A percentile compares a stretch with the other conserved stretches of the same genome.
Conservation (phyloP, 2,797 vertebrate species). For the Decapterus maruadsi region DNA sequence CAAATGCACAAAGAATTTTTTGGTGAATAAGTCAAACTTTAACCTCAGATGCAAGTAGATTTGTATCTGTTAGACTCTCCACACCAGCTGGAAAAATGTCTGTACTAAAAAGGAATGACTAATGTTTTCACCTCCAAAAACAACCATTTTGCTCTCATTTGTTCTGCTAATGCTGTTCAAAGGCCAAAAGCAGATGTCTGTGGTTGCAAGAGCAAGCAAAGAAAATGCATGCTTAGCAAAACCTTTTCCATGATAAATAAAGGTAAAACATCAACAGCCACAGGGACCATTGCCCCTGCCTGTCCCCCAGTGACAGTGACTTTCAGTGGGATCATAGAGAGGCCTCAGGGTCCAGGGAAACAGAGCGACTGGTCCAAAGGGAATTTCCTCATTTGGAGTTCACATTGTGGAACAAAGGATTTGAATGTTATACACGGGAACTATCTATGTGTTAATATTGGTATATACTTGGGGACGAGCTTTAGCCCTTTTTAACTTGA, state of each 20-base stretch:
- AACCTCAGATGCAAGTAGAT: slow-evolving; percentile 27
- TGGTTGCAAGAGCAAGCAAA: slow-evolving; percentile 49
- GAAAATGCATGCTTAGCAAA: slow-evolving; percentile 58
- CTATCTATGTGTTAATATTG: background rate
- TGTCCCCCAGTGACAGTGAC: slow-evolving; percentile 30
- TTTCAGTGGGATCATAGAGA: slow-evolving; percentile 49
- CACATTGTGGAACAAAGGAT: background rate
- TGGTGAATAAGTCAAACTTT: slow-evolving; percentile 22
- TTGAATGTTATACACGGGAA: background rate
- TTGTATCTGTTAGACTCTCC: slow-evolving; percentile 81
- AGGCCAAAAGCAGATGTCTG: slow-evolving; percentile 53
- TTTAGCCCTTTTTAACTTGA: background rate
- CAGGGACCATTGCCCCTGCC: slow-evolving; percentile 33
- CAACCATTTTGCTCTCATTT: slow-evolving; percentile 72
- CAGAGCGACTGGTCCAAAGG: slow-evolving; percentile 18
- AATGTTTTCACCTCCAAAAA: slow-evolving; percentile 66
- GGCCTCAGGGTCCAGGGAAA: slow-evolving; percentile 17
- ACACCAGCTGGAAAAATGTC: slow-evolving; percentile 60
- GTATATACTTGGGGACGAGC: background rate
- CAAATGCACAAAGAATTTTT: slow-evolving; percentile 8
- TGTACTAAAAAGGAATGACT: slow-evolving; percentile 60
- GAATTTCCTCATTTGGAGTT: slow-evolving; percentile 32
- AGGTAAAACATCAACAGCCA: slow-evolving; percentile 50
- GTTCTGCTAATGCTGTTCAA: slow-evolving; percentile 65
- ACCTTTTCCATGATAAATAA: slow-evolving; percentile 61